Evolutionary conservation across 92 coral and sea anemone genomes (phyloP), one percentile per base, ranked within the genome.

Genomic region (Umimayanthus chanpuru): DNA sequence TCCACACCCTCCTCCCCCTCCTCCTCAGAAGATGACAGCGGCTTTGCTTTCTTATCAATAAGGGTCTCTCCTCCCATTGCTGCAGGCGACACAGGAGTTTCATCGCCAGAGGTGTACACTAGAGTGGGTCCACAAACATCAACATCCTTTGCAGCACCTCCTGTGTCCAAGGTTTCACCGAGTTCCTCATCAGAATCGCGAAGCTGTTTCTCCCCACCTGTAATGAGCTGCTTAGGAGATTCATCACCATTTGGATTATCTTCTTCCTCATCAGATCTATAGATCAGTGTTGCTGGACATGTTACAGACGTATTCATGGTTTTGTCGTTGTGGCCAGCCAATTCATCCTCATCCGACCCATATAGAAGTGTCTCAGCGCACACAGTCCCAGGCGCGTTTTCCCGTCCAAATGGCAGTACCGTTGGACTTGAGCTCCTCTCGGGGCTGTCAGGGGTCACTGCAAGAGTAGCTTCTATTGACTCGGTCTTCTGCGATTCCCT

Each of bases 71-170:
- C 44, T 29, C 14, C 43, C 85, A 55, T 36, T 23, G 38, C 9
- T 12, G 20, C 0, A 65, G 76, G 86, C 1, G 86, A 82, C 14
- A 58, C 53, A 9, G 86, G 64, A 4, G 47, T 25, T 67, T 82
- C 86, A 12, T 67, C 86, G n/a, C 41, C 86, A 40, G 77, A 67
- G 30, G 61, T 70, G 76, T 82, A 82, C 16, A 68, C 58, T 16
- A 82, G 29, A 41, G 86, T 82, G 41, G 86, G 86, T 66, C 76
- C 86, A 82, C 77, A 82, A 70, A 82, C 76, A 82, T 65, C 86
- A 23, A 66, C 77, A 66, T 67, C 77, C 64, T 15, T 43, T 4
- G 29, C 8, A 41, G 77, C 39, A 5, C 36, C 56, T 39, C 28
- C 76, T 3, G 56, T 43, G 6, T 65, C 75, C 6, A 29, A 21